A percentile compares a stretch with the other conserved stretches of the same genome.
These are phyloP conservation scores for Nezara viridula DNA, from an alignment of 2,888 invertebrate species.

Conservation along the genomic window DNA sequence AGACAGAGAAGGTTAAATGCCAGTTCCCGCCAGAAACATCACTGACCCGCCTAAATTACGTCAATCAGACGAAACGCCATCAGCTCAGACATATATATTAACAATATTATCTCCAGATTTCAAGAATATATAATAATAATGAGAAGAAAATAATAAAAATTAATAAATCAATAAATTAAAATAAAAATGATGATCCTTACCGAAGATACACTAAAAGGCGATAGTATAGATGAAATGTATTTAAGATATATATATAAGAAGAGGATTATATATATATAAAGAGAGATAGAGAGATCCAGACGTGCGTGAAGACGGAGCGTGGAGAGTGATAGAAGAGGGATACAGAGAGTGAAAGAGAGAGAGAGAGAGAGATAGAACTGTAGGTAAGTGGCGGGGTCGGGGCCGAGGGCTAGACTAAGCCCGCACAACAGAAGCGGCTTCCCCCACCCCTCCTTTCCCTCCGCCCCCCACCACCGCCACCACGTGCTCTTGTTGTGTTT, in stretches of 20 bases:
- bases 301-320: slow-evolving; percentile 50
- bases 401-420: slow-evolving; percentile 53
- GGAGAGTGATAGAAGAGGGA: slow-evolving; percentile 57
- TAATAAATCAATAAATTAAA: neutral
- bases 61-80: slow-evolving; percentile 28
- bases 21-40: slow-evolving; percentile 31
- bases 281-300: slow-evolving; percentile 57
- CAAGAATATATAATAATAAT: neutral
- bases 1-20: slow-evolving; percentile 50
- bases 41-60: slow-evolving; percentile 29
- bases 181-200: slow-evolving; percentile 20
- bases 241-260: slow-evolving; percentile 29
- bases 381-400: slow-evolving; percentile 49
- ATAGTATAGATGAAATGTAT: slow-evolving; percentile 39
- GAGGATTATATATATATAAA: slow-evolving; percentile 52
- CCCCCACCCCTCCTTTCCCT: slow-evolving; percentile 29
- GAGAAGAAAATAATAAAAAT: neutral
- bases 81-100: neutral
- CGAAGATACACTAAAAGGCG: slow-evolving; percentile 46
- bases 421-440: neutral
- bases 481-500: slow-evolving; percentile 47
- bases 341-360: slow-evolving; percentile 6
- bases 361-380: slow-evolving; percentile 24
- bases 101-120: neutral
- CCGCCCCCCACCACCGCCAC: slow-evolving; percentile 4